Base-by-base conservation (phyloP, 2,797 vertebrate species). In the Knipowitschia caucasica region DNA sequence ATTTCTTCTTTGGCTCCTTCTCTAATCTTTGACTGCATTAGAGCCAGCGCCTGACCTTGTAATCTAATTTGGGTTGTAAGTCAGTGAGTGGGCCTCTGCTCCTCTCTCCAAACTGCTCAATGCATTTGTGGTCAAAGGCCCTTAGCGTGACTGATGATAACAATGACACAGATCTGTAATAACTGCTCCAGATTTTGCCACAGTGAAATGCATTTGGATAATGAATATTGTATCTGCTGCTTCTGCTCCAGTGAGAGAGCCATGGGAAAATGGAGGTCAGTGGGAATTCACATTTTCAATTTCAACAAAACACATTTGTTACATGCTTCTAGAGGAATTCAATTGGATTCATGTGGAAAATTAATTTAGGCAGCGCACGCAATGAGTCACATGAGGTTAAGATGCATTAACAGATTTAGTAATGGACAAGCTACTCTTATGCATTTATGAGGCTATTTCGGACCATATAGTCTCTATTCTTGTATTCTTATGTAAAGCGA, bases 1-100 rank as follows among this genome's bases (percentile, higher is more conserved):
- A 76, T 70, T 71, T 76, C 44, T 72, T 59, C 67, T 71, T 74
- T 38, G 69, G 57, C 67, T 64, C 56, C 45, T 55, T 46, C 67
- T 70, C 56, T 69, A 66, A 79, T 81, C 66, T 77, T 76, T 56
- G 64, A 73, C 60, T 63, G 69, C 67, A 71, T 71, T 77, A 71
- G 53, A 76, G 27, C 68, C 63, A 75, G 67, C 53, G 51, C 58
- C 69, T 75, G 74, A 77, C 71, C 69, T 78, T 73, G 62, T 78
- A 79, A 80, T 80, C 65, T 77, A 60, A 83, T 82, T 80, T 79
- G 58, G 68, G 52, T 64, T 71, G 54, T 59, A 69, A 70, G 39
- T 58, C 69, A 74, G 44, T 46, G 65, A 69, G 46, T 71, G 34
- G 53, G 61, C 60, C 71, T n/a, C n/a, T 58, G 35, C 55, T 68